phyloP scores from a whole-genome alignment of 92 coral and sea anemone genomes.

The Parazoanthus darwini region DNA sequence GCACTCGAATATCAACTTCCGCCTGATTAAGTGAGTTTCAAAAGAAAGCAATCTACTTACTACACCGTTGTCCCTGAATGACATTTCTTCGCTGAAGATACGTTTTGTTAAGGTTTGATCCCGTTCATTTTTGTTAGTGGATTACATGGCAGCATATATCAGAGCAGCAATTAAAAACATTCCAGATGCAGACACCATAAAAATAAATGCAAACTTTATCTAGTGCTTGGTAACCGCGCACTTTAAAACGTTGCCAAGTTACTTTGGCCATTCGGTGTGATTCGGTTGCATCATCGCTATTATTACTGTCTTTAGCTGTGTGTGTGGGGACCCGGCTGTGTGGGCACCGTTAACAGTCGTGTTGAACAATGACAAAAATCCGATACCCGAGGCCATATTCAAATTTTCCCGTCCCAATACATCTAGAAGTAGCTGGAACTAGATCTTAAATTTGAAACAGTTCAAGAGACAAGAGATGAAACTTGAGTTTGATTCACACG shows the following conservation, averaged over 20 bases:
- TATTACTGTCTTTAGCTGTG: no score
- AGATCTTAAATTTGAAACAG: no score
- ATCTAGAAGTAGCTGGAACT: no score
- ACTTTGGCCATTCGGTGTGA: background rate
- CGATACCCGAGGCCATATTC: no score
- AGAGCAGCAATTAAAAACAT: background rate
- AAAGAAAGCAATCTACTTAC: background rate
- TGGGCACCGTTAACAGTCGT: no score
- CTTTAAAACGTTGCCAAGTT: conserved; percentile 1
- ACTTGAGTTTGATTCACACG: no score
- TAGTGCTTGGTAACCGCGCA: conserved; percentile 1
- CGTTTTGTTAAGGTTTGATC: background rate
- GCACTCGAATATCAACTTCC: background rate
- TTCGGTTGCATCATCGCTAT: no score
- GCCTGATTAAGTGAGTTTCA: background rate
- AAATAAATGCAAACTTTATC: background rate
- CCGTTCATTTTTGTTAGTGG: background rate
- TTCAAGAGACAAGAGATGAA: no score
- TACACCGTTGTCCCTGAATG: background rate
- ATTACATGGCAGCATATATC: background rate
- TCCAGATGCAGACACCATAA: background rate
- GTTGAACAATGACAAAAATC: no score
- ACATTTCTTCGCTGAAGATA: background rate
- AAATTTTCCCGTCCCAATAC: no score
- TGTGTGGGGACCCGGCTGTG: no score